Percentiles rank a stretch among this genome's conserved stretches.
These are phyloP conservation scores for Antidorcas marsupialis DNA, from an alignment of 2,113 vertebrate species.

Conservation along the genomic window DNA sequence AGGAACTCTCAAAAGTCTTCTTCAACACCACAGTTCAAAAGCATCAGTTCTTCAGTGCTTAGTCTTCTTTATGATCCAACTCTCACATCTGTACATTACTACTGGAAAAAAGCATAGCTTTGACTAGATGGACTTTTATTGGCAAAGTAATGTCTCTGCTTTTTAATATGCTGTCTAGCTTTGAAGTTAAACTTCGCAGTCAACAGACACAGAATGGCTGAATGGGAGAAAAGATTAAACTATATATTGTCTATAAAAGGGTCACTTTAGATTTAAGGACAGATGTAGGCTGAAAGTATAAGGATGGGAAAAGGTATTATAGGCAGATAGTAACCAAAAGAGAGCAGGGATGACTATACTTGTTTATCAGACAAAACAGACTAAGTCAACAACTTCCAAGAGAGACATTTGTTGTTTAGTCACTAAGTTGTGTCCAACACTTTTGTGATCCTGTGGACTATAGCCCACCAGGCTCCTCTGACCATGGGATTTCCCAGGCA, in stretches of 20 bases:
- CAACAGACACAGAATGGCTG: background rate
- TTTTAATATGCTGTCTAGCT: background rate
- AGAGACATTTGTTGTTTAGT: background rate
- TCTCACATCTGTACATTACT: background rate
- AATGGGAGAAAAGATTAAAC: background rate
- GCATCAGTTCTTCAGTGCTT: background rate
- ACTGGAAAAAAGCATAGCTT: background rate
- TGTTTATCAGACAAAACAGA: background rate
- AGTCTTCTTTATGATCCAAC: background rate
- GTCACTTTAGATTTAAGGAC: background rate
- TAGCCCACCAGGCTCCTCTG: background rate
- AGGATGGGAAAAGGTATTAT: background rate
- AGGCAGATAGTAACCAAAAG: background rate
- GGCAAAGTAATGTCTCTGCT: background rate
- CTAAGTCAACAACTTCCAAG: background rate
- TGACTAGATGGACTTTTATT: background rate
- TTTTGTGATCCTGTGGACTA: background rate
- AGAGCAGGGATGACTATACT: background rate
- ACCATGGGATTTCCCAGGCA: background rate
- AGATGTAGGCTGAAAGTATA: background rate
- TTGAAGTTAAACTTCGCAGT: background rate
- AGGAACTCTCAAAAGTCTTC: background rate
- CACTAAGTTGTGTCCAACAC: background rate
- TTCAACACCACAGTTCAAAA: background rate
- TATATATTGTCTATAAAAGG: background rate